Evolutionary conservation across 2,797 vertebrate species (phyloP), one percentile per base, ranked within the genome.

Genomic region (Erpetoichthys calabaricus): DNA sequence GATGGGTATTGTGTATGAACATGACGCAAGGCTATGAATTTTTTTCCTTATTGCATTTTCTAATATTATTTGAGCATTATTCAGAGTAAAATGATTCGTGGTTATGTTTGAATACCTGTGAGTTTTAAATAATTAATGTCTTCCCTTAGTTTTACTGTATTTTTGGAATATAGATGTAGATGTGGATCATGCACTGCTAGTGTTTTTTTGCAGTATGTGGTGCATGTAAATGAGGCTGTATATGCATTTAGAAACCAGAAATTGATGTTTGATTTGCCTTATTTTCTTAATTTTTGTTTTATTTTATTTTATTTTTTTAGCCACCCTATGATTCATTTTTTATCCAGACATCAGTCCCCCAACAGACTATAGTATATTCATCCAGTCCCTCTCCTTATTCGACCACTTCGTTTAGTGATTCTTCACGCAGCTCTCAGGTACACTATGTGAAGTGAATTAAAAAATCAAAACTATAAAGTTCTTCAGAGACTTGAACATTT

Each of bases 271-370:
- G 8, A 10, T 50, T 5, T 25, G 1, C 57, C 3, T 45, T 52
- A 5, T 42, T 3, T n/a, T 62, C 6, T 55, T 44, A 63, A n/a
- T 57, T 63, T 47, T 53, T 68, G 42, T 76, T 60, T 63, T 52
- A 68, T 63, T 67, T 54, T 44, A n/a, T 55, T 55, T 46, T 4
- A 3, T 44, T 8, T 45, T 60, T 49, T 8, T 73, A 81, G 81
- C 77, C 78, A 72, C 75, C 72, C 72, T 76, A 75, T 69, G 79
- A 83, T 59, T 80, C 76, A 1, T 79, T 50, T 65, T 59, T 79
- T 59, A 75, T 73, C 70, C 80, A 81, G 76, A 73, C 70, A 68
- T 79, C 76, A 55, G 67, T 80, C 57, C 79, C 77, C 68, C 73
- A 72, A 69, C 74, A 75, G 69, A 82, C 70, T 42, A 67, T 80